These are phyloP conservation scores for Andrena flavipes DNA, from an alignment of 2,888 invertebrate species.

Conservation along the genomic window DNA sequence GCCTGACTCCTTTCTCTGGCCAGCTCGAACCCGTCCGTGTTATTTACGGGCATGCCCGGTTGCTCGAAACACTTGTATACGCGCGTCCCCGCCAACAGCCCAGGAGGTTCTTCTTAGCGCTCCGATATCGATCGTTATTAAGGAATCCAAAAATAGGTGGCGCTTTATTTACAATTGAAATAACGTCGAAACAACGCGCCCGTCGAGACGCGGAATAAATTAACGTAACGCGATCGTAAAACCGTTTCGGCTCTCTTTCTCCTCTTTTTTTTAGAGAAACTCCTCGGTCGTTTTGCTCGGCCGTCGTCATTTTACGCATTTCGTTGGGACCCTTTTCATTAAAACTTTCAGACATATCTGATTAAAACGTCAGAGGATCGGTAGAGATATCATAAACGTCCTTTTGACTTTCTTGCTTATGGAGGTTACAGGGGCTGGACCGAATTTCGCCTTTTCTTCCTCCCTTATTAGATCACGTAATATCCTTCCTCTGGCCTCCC, in stretches of 20 bases:
- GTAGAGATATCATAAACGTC: constrained; percentile 6
- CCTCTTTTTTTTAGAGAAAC: background rate
- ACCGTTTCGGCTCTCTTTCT: background rate
- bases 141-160: constrained; percentile 3
- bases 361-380: background rate
- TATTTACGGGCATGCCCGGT: background rate
- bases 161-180: constrained; percentile 40
- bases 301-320: background rate
- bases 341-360: constrained; percentile 5
- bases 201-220: constrained; percentile 28
- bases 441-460: constrained; percentile 22
- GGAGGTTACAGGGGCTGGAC: background rate
- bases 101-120: background rate
- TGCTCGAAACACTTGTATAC: background rate
- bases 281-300: background rate
- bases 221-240: background rate
- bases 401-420: background rate
- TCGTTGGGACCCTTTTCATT: background rate
- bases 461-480: constrained; percentile 38
- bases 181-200: constrained; percentile 1
- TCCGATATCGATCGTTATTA: background rate
- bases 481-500: constrained; percentile 18
- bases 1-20: background rate
- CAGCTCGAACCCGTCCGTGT: background rate
- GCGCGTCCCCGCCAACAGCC: background rate